Evolutionary conservation across 1,140 invertebrate species (phyloP).

Genomic region (Aplysia californica): DNA sequence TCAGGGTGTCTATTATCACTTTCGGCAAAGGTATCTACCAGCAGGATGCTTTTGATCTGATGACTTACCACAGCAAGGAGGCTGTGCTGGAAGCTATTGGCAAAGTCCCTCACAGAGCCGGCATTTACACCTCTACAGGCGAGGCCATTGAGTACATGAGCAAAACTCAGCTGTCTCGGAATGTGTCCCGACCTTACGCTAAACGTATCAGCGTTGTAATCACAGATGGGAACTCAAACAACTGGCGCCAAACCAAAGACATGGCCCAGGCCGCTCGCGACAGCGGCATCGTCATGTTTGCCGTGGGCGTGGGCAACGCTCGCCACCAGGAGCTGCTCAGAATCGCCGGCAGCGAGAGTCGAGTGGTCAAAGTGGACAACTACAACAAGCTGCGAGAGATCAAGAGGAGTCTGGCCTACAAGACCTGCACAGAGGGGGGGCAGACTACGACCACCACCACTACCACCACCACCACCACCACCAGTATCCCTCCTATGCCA

Average conservation of each 20-base stretch:
- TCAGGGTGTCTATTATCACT: too few species aligned
- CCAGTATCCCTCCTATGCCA: too few species aligned
- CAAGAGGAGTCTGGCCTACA: too few species aligned
- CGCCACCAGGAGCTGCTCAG: neutral
- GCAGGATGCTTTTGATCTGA: conserved; percentile 29
- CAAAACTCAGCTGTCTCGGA: conserved; percentile 15
- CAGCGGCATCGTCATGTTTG: conserved; percentile 4
- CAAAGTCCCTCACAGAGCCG: conserved; percentile 13
- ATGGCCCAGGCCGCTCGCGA: too few species aligned
- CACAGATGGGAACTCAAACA: conserved; percentile 36
- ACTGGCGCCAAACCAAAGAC: too few species aligned
- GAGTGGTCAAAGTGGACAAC: too few species aligned
- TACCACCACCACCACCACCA: too few species aligned
- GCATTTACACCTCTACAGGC: conserved; percentile 15
- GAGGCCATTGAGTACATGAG: conserved; percentile 24
- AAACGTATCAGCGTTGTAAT: conserved; percentile 27
- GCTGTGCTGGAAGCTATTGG: conserved; percentile 14
- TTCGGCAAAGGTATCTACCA: too few species aligned
- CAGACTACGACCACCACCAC: too few species aligned
- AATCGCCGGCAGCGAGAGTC: neutral
- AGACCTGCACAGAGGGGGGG: too few species aligned
- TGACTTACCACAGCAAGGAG: conserved; percentile 19
- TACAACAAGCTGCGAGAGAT: too few species aligned
- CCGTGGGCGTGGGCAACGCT: neutral
- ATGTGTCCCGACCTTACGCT: neutral